Evolutionary conservation across 92 coral and sea anemone species (phyloP).

Genomic region (Palythoa grandiflora): DNA sequence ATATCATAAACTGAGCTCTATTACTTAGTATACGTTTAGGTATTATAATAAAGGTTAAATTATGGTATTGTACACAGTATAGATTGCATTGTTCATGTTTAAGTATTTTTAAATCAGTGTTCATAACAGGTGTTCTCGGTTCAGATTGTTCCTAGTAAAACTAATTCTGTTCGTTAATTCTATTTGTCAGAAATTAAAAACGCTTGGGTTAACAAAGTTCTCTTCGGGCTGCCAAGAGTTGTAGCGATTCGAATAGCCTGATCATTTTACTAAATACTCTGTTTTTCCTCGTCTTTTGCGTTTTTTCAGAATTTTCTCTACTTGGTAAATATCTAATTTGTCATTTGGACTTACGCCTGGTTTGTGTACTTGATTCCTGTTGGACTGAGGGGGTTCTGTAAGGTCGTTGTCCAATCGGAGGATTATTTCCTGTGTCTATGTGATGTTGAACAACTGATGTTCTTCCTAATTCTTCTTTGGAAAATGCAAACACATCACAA

Average conservation of each 20-base stretch:
- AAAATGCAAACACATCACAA: conserved; percentile 44
- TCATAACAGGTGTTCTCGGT: not conserved
- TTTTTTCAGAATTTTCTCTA: no score
- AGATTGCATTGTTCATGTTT: no score
- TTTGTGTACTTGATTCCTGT: not conserved
- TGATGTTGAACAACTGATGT: conserved; percentile 28
- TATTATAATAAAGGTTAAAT: no score
- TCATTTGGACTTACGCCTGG: not conserved
- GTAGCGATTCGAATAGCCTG: not conserved
- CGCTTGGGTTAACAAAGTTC: conserved; percentile 22
- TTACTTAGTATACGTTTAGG: no score
- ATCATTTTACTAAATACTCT: no score
- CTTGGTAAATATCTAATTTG: not conserved
- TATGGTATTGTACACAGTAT: no score
- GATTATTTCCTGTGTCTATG: conserved; percentile 45
- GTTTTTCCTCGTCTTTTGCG: no score
- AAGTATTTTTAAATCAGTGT: no score
- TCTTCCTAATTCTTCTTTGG: conserved; percentile 35
- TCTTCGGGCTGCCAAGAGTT: conserved; percentile 67
- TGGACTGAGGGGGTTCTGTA: conserved; percentile 35
- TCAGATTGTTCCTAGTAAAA: no score
- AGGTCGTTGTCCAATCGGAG: no score
- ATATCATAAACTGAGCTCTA: no score
- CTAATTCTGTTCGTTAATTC: no score
- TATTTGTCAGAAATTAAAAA: not conserved